Evolutionary conservation across 1,140 invertebrate species (phyloP).

Genomic region (Anadara kagoshimensis): DNA sequence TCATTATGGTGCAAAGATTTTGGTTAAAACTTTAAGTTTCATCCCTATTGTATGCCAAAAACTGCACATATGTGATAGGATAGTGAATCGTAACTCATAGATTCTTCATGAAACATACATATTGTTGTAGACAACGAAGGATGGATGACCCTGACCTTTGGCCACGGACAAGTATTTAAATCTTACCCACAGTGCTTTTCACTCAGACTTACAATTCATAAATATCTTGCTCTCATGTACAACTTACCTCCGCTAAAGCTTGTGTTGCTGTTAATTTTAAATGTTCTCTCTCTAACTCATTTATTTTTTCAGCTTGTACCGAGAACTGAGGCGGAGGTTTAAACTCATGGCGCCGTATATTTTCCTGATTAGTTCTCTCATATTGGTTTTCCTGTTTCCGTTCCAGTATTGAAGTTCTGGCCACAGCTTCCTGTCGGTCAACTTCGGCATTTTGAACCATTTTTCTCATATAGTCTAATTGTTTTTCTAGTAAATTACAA

Average conservation of each 20-base stretch:
- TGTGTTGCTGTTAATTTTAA: slow-evolving; percentile 65
- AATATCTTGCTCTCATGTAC: background rate
- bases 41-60: no score
- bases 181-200: background rate
- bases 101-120: no score
- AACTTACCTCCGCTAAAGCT: slow-evolving; percentile 62
- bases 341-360: background rate
- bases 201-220: background rate
- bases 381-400: slow-evolving; percentile 10
- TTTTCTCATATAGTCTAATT: slow-evolving; percentile 67
- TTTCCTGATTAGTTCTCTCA: slow-evolving; percentile 8
- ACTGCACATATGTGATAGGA: no score
- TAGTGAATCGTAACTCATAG: no score
- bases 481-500: slow-evolving; percentile 64
- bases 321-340: slow-evolving; percentile 23
- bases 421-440: slow-evolving; percentile 46
- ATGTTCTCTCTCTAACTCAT: slow-evolving; percentile 65
- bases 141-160: no score
- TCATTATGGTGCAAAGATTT: no score
- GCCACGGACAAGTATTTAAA: no score
- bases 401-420: slow-evolving; percentile 6
- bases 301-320: slow-evolving; percentile 56
- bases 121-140: no score
- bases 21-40: no score
- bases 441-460: slow-evolving; percentile 59